Evolutionary conservation across 2,113 vertebrate species (phyloP).

Genomic region (Gasterosteus nipponicus): DNA sequence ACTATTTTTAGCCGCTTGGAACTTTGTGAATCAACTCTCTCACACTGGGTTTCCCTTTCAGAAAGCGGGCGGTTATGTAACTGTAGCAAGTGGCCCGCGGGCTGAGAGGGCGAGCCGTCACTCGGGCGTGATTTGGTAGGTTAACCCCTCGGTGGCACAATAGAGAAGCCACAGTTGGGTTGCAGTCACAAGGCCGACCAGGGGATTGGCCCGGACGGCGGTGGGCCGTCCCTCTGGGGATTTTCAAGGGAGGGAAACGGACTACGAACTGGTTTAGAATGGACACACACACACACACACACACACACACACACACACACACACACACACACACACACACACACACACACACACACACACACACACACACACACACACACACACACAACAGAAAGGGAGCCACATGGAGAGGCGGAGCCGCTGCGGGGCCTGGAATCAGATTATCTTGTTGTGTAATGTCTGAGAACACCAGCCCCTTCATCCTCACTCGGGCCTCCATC

Average conservation of each 20-base stretch:
- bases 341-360: constrained; percentile 9
- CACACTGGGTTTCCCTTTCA: constrained; percentile 35
- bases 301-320: background rate
- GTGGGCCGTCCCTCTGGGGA: background rate
- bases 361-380: constrained; percentile 1
- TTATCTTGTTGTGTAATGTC: constrained; percentile 65
- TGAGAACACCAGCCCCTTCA: constrained; percentile 47
- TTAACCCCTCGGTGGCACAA: constrained; percentile 54
- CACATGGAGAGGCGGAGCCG: constrained; percentile 42
- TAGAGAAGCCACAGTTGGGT: constrained; percentile 12
- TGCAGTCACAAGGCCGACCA: background rate
- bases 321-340: constrained; percentile 6
- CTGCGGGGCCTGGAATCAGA: constrained; percentile 60
- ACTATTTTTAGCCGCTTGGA: constrained; percentile 51
- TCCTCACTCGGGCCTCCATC: constrained; percentile 23
- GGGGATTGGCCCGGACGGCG: background rate
- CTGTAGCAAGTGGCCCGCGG: constrained; percentile 46
- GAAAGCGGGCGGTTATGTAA: constrained; percentile 60
- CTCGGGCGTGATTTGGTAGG: constrained; percentile 55
- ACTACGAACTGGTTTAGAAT: background rate
- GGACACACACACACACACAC: background rate
- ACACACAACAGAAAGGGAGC: constrained; percentile 31
- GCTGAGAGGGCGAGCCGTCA: constrained; percentile 50
- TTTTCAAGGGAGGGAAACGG: constrained; percentile 6
- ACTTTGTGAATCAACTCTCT: constrained; percentile 58